These are phyloP conservation scores for Oikopleura albicans DNA, from an alignment of 23 tunicate genomes.

Conservation along the genomic window DNA sequence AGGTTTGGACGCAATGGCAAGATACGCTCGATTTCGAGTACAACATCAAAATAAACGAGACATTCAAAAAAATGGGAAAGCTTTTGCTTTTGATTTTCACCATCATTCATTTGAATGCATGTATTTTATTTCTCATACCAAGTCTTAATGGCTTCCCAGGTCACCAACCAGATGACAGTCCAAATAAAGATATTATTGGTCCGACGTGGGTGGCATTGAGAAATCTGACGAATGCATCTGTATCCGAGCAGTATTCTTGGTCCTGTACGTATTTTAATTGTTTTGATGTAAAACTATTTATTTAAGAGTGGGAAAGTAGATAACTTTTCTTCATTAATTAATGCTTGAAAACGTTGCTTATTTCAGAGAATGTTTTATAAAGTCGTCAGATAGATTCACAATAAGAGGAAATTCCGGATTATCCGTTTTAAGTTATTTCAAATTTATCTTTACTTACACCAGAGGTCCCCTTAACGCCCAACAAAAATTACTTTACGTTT, in stretches of 20 bases:
- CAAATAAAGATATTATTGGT: background rate
- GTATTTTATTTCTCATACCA: conserved; percentile 68
- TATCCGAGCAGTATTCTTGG: background rate
- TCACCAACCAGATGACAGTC: background rate
- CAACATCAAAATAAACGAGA: background rate
- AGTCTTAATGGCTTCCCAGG: conserved; percentile 48
- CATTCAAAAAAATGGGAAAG: conserved; percentile 63
- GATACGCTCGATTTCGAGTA: conserved; percentile 24
- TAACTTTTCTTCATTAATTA: background rate
- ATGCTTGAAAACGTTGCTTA: background rate
- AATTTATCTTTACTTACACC: too few species aligned
- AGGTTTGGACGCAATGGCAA: conserved; percentile 81
- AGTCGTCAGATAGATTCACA: too few species aligned
- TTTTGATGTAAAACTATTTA: too few species aligned
- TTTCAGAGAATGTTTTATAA: too few species aligned
- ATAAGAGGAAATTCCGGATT: too few species aligned
- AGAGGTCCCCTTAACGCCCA: too few species aligned
- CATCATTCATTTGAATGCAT: conserved; percentile 82
- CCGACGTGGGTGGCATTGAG: background rate
- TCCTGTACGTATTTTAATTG: too few species aligned
- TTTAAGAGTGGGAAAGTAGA: too few species aligned
- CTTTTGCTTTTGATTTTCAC: conserved; percentile 56
- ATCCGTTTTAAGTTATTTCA: too few species aligned
- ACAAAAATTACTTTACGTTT: too few species aligned
- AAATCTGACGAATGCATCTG: background rate